phyloP scores from a whole-genome alignment of 2,888 invertebrate species.

The Acleris literana region DNA sequence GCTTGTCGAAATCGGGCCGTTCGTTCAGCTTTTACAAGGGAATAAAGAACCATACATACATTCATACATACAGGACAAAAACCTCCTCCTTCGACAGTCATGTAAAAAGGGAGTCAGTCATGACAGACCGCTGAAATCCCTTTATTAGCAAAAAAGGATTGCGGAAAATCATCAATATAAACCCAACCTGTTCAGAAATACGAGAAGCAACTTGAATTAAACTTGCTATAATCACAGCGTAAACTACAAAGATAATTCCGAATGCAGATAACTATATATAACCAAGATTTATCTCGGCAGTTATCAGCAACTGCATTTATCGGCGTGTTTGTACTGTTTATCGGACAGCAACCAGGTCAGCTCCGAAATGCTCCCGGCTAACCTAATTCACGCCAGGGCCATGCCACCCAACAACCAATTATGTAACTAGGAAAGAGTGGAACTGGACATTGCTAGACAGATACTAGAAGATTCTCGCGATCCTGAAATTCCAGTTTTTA shows the following conservation, averaged over 20 bases:
- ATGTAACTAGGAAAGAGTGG: slow-evolving; percentile 10
- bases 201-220: background rate
- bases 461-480: too few relatives aligned
- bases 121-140: too few relatives aligned
- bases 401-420: slow-evolving; percentile 4
- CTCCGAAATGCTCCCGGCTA: slow-evolving; percentile 29
- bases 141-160: too few relatives aligned
- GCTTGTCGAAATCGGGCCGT: too few relatives aligned
- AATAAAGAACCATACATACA: too few relatives aligned
- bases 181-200: too few relatives aligned
- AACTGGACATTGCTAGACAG: too few relatives aligned
- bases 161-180: background rate
- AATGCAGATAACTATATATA: slow-evolving; percentile 27
- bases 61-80: too few relatives aligned
- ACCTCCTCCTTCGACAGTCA: too few relatives aligned
- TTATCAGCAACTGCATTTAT: slow-evolving; percentile 36
- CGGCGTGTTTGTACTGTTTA: slow-evolving; percentile 16
- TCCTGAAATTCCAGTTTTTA: too few relatives aligned
- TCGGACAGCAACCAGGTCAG: slow-evolving; percentile 33
- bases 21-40: too few relatives aligned
- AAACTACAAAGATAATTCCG: slow-evolving; percentile 5
- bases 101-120: too few relatives aligned
- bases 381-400: slow-evolving; percentile 28
- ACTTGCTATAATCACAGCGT: background rate
- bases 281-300: slow-evolving; percentile 31